Base-by-base conservation (phyloP, 1,140 invertebrate genomes). In the Drosophila setifemur region DNA sequence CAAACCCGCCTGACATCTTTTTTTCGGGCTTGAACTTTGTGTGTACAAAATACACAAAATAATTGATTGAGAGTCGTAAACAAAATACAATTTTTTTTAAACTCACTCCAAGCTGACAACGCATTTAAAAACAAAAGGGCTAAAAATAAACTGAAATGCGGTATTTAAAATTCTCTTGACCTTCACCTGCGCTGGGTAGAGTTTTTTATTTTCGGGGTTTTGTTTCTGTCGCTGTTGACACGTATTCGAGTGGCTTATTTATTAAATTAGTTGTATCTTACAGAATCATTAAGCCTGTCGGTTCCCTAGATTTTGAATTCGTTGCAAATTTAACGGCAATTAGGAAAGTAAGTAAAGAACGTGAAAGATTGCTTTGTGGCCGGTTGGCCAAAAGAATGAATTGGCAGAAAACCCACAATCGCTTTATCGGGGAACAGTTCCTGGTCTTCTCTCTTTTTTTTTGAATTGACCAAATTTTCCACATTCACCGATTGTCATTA, bases 301-400 rank as follows among this genome's bases (percentile, higher is more conserved):
- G 33, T 63, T 40, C 14, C 18, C 21, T 3, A 40, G 26, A 21
- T 58, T 33, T 14, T 5, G 25, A 73, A 64, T 83, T 64, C 42
- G 57, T 55, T 77, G 61, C 60, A 72, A 76, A 78, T 83, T 70
- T 85, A 66, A 70, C 54, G 79, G 73, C 78, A 85, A 85, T 83
- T 83, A 73, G 53, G 23, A 49, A 77, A 66, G 54, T 66, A 70
- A 78, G 66, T 70, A 70, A 70, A 29, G 45, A 70, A 57, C 53
- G 37, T 26, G 33, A 16, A 57, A 12, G 54, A 43, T 45, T 19
- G 28, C 37, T 70, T 70, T 28, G 35, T 60, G 23, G 26, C 1
- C 8, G 21, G 45, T 11, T 9, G 8, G 18, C 3, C 23, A 37
- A 35, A 26, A 18, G 42, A 57, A 50, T 83, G 78, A 82, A 39